Conservation (phyloP, 2,888 invertebrate species). For the Sycophila texana region DNA sequence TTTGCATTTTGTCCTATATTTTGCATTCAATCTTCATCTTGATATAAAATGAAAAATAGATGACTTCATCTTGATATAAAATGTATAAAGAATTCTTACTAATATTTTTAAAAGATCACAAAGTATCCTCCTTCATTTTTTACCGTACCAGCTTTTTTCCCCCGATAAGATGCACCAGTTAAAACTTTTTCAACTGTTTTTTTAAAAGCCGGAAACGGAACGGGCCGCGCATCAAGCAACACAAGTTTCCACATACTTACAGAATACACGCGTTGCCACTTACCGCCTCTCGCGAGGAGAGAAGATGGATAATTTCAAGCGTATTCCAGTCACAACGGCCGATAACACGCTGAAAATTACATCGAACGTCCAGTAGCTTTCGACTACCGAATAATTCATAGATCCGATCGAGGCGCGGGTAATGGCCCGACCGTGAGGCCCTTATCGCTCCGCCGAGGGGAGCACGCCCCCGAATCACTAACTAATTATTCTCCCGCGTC, state of each 20-base stretch:
- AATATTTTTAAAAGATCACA: too few species aligned
- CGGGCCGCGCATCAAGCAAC: not conserved
- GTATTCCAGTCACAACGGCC: constrained; percentile 8
- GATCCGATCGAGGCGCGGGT: constrained; percentile 1
- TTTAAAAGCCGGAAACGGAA: not conserved
- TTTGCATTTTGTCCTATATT: too few species aligned
- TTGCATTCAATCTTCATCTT: too few species aligned
- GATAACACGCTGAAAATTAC: constrained; percentile 36
- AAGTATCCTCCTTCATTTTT: too few species aligned
- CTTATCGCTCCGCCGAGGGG: constrained; percentile 17
- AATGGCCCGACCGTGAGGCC: constrained; percentile 1
- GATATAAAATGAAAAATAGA: too few species aligned
- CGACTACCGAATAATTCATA: constrained; percentile 44
- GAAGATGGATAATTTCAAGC: not conserved
- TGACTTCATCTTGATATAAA: too few species aligned
- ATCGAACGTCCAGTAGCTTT: not conserved
- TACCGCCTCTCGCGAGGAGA: too few species aligned
- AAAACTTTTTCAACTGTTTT: not conserved
- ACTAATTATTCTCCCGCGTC: constrained; percentile 35
- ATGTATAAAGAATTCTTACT: too few species aligned
- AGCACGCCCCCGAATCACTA: constrained; percentile 34
- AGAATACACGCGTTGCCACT: too few species aligned
- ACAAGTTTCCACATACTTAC: not conserved
- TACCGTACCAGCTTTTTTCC: too few species aligned
- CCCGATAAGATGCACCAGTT: too few species aligned